Conservation (phyloP, 2,797 vertebrate genomes). For the Psittacula derbiana region DNA sequence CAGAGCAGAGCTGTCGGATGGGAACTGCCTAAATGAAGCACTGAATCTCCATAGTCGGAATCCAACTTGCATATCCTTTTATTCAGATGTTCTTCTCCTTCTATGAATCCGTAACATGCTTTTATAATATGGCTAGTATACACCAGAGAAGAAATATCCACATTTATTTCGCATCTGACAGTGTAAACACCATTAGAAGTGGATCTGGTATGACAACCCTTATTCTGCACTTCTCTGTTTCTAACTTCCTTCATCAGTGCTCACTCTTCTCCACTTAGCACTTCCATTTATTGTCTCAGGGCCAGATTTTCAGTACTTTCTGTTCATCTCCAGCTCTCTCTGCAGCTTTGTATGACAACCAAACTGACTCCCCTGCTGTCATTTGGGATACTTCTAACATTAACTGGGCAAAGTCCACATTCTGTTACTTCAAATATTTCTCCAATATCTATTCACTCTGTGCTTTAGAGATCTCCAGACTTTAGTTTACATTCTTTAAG, state of each 20-base stretch:
- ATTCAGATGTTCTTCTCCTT: background rate
- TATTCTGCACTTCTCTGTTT: conserved; percentile 24
- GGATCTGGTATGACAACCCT: background rate
- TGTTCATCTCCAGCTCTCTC: conserved; percentile 35
- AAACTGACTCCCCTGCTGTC: conserved; percentile 33
- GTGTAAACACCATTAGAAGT: background rate
- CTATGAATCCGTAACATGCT: background rate
- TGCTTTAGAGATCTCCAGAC: conserved; percentile 9
- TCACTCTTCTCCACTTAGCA: conserved; percentile 14
- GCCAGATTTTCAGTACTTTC: conserved; percentile 36
- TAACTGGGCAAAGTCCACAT: conserved; percentile 36
- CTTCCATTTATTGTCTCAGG: conserved; percentile 41
- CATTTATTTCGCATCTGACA: background rate
- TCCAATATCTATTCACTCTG: conserved; percentile 20
- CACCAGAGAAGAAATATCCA: conserved; percentile 3
- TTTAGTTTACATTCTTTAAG: conserved; percentile 50
- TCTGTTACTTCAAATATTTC: conserved; percentile 37
- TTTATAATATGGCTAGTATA: background rate
- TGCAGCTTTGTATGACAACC: conserved; percentile 40
- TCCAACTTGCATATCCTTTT: background rate
- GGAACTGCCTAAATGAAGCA: background rate
- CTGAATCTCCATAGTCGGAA: background rate
- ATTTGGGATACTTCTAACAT: conserved; percentile 38
- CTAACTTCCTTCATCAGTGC: background rate
- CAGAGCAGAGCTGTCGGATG: background rate